phyloP scores from a whole-genome alignment of 2,888 invertebrate species.

The Heliconius ethilla region DNA sequence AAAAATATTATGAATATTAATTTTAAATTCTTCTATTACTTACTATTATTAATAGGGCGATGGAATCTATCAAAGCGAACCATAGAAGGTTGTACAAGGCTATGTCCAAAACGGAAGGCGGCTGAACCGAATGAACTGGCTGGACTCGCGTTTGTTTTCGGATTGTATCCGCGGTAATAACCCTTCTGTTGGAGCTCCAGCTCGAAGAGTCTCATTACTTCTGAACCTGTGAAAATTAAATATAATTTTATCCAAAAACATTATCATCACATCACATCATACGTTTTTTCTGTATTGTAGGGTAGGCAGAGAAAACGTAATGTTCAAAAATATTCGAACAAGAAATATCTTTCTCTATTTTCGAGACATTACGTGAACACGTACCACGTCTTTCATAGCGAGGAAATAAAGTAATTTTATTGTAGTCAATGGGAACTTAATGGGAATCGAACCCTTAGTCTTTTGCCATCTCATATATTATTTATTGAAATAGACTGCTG shows the following conservation, averaged over 20 bases:
- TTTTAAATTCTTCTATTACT: slow-evolving; percentile 57
- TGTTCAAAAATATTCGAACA: too few relatives aligned
- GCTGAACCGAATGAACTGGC: slow-evolving; percentile 91
- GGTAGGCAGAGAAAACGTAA: too few relatives aligned
- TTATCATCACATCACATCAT: too few relatives aligned
- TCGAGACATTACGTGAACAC: background rate
- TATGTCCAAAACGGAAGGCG: slow-evolving; percentile 93
- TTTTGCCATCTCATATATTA: too few relatives aligned
- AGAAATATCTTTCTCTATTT: background rate
- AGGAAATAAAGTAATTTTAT: too few relatives aligned
- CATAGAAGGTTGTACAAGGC: slow-evolving; percentile 90
- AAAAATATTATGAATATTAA: background rate
- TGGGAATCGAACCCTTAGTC: too few relatives aligned
- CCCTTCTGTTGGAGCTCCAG: slow-evolving; percentile 85
- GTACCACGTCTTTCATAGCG: too few relatives aligned
- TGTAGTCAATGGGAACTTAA: too few relatives aligned
- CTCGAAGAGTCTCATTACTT: slow-evolving; percentile 89
- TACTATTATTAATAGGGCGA: slow-evolving; percentile 86
- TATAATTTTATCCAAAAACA: too few relatives aligned
- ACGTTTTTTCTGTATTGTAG: too few relatives aligned
- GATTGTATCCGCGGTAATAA: slow-evolving; percentile 87
- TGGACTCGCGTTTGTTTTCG: slow-evolving; percentile 86
- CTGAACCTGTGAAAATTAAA: slow-evolving; percentile 77
- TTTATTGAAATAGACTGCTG: too few relatives aligned
- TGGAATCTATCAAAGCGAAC: slow-evolving; percentile 87